Conservation (phyloP, 2,113 vertebrate genomes). For the Scartelaos histophorus region DNA sequence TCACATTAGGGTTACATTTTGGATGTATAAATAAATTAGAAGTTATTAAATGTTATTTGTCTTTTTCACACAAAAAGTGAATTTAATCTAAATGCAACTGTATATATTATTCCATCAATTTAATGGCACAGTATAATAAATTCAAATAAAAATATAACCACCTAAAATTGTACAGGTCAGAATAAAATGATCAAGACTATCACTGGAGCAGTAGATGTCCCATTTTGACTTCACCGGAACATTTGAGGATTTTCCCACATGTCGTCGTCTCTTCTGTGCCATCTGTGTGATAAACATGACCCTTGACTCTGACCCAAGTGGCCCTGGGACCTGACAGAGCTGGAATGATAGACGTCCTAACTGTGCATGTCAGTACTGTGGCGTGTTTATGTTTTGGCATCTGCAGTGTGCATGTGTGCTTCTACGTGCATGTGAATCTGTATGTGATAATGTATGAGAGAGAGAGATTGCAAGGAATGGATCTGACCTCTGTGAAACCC, state of each 20-base stretch:
- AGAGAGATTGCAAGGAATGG: background rate
- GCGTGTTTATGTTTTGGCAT: constrained; percentile 27
- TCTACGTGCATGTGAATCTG: background rate
- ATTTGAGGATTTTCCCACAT: background rate
- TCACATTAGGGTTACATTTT: too few species aligned
- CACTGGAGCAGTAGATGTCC: background rate
- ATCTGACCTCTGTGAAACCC: constrained; percentile 13
- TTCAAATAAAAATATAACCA: too few species aligned
- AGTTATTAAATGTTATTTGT: too few species aligned
- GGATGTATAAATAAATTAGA: too few species aligned
- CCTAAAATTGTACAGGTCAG: too few species aligned
- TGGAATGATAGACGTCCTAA: constrained; percentile 13
- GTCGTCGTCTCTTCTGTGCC: background rate
- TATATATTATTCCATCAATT: too few species aligned
- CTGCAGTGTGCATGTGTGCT: constrained; percentile 2
- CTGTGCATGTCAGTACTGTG: constrained; percentile 25
- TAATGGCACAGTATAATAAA: too few species aligned
- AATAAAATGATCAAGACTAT: too few species aligned
- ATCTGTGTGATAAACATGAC: constrained; percentile 26
- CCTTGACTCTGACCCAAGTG: constrained; percentile 58
- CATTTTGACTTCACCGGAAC: background rate
- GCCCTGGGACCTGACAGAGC: constrained; percentile 35
- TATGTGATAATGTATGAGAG: constrained; percentile 21
- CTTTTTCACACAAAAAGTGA: too few species aligned
- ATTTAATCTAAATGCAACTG: too few species aligned